These are phyloP conservation scores for Eugnorisma glareosa DNA, from an alignment of 2,888 invertebrate species.

Conservation along the genomic window DNA sequence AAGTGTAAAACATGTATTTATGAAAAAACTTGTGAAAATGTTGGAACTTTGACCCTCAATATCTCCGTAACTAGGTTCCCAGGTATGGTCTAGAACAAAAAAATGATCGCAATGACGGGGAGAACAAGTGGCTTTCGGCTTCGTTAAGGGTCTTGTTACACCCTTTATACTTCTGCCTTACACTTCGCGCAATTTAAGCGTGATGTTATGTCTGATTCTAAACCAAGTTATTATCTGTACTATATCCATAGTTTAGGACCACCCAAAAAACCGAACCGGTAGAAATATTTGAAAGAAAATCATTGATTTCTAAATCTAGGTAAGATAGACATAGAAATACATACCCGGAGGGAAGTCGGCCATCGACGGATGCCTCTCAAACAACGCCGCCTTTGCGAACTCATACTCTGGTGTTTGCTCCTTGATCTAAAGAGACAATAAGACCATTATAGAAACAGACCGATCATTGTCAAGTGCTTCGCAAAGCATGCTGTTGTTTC, in stretches of 20 bases:
- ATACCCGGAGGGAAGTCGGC: constrained; percentile 92
- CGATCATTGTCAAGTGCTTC: constrained; percentile 7
- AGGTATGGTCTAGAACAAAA: too few species aligned
- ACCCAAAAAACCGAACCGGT: not conserved
- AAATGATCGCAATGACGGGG: too few species aligned
- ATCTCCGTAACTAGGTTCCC: too few species aligned
- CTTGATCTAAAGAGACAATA: constrained; percentile 85
- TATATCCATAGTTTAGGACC: not conserved
- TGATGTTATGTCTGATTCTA: not conserved
- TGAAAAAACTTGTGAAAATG: too few species aligned
- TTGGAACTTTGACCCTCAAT: too few species aligned
- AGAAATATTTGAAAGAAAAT: not conserved
- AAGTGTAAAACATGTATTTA: too few species aligned
- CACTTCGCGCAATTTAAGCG: not conserved
- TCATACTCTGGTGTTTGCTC: constrained; percentile 89
- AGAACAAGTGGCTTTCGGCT: too few species aligned
- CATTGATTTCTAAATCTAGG: not conserved
- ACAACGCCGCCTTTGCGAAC: constrained; percentile 92
- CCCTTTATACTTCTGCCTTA: not conserved
- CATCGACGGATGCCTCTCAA: constrained; percentile 93
- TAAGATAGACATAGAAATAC: constrained; percentile 8
- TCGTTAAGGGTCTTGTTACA: too few species aligned
- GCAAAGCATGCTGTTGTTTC: constrained; percentile 10
- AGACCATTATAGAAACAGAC: constrained; percentile 25
- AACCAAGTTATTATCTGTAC: not conserved